A percentile compares a stretch with the other conserved stretches of the same genome.
Evolutionary conservation across 2,888 invertebrate species (phyloP).

Genomic region (Deilephila porcellus): DNA sequence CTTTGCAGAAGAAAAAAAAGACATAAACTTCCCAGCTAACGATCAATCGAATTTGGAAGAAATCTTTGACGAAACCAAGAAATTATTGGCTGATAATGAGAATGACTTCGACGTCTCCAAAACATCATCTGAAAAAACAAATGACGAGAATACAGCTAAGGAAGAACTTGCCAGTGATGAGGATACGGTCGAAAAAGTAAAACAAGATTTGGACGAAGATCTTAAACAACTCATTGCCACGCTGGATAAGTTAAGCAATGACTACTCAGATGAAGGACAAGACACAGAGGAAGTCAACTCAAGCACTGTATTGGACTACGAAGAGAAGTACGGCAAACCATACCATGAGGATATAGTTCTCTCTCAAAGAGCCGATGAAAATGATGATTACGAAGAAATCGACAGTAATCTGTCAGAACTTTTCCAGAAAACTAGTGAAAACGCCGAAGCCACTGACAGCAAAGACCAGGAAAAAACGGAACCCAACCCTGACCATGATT

Average conservation of each 20-base stretch:
- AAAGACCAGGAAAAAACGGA: slow-evolving; percentile 35
- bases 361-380: slow-evolving; percentile 38
- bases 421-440: slow-evolving; percentile 36
- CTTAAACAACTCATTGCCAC: slow-evolving; percentile 62
- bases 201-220: slow-evolving; percentile 62
- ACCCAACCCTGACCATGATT: slow-evolving; percentile 39
- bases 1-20: slow-evolving; percentile 36
- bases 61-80: slow-evolving; percentile 38
- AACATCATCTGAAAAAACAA: not conserved
- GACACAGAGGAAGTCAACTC: slow-evolving; percentile 35
- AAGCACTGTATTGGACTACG: slow-evolving; percentile 45
- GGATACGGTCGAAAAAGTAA: slow-evolving; percentile 56
- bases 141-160: slow-evolving; percentile 36
- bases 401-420: slow-evolving; percentile 48
- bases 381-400: slow-evolving; percentile 46
- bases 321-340: slow-evolving; percentile 48
- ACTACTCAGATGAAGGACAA: slow-evolving; percentile 37
- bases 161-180: slow-evolving; percentile 43
- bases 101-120: slow-evolving; percentile 16
- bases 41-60: slow-evolving; percentile 32
- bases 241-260: slow-evolving; percentile 54
- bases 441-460: slow-evolving; percentile 35
- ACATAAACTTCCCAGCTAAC: slow-evolving; percentile 34
- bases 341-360: slow-evolving; percentile 45
- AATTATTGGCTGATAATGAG: slow-evolving; percentile 32